phyloP scores from a whole-genome alignment of 2,888 invertebrate genomes.

The Hemaris fuciformis region DNA sequence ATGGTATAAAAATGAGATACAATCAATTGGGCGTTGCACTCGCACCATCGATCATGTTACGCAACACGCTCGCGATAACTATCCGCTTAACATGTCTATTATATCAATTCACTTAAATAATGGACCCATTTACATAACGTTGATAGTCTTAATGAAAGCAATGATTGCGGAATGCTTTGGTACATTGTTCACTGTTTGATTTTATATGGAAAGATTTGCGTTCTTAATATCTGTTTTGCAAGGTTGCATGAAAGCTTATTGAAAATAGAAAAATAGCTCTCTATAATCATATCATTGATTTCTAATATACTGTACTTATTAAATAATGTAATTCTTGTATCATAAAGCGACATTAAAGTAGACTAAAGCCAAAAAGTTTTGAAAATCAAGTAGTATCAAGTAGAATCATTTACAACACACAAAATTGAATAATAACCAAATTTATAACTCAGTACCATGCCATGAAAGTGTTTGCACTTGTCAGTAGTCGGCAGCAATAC shows the following conservation, averaged over 20 bases:
- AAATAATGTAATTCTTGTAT: too few species aligned
- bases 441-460: too few species aligned
- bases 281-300: too few species aligned
- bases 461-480: too few species aligned
- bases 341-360: too few species aligned
- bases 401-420: too few species aligned
- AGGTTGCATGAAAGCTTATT: background rate
- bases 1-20: constrained; percentile 29
- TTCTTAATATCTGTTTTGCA: background rate
- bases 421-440: too few species aligned
- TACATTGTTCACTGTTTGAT: background rate
- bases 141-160: constrained; percentile 18
- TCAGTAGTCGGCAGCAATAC: too few species aligned
- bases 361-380: too few species aligned
- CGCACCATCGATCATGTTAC: constrained; percentile 40
- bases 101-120: constrained; percentile 28
- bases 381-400: too few species aligned
- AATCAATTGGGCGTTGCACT: constrained; percentile 20
- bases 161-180: background rate
- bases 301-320: too few species aligned
- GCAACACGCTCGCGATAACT: constrained; percentile 34
- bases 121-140: constrained; percentile 26
- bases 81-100: constrained; percentile 36
- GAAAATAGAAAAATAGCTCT: too few species aligned
- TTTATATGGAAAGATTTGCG: background rate